Conservation (phyloP, 2,113 vertebrate genomes). For the Nansenia antarctica region DNA sequence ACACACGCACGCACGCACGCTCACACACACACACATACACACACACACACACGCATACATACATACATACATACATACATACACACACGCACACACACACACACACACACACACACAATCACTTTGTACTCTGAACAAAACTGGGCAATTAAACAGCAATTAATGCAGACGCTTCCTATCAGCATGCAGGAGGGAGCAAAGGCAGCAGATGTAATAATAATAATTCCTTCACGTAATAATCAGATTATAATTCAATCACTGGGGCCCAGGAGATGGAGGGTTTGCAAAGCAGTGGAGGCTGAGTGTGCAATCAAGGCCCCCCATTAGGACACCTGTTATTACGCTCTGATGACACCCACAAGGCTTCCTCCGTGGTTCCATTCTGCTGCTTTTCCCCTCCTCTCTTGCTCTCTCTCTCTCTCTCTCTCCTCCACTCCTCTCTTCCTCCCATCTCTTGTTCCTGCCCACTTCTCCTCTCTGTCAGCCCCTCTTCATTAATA, state of each 20-base stretch:
- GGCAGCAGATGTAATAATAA: too few species aligned
- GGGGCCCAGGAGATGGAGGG: too few species aligned
- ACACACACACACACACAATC: not conserved
- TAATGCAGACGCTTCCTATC: not conserved
- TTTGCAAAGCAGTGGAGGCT: too few species aligned
- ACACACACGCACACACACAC: slow-evolving; percentile 28
- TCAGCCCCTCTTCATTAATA: not conserved
- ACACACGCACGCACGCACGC: too few species aligned
- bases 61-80: slow-evolving; percentile 25
- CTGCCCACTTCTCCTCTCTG: not conserved
- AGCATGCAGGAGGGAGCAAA: not conserved
- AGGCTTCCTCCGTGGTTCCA: not conserved
- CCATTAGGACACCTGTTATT: slow-evolving; percentile 6
- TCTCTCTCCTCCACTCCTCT: not conserved
- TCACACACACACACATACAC: too few species aligned
- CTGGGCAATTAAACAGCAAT: not conserved
- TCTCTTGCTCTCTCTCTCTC: not conserved
- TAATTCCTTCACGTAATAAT: too few species aligned
- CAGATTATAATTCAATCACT: too few species aligned
- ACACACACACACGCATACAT: not conserved
- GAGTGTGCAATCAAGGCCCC: too few species aligned
- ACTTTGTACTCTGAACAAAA: not conserved
- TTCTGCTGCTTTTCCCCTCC: not conserved
- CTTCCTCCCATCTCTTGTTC: not conserved
- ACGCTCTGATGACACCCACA: not conserved